Evolutionary conservation across 2,888 invertebrate species (phyloP).

Genomic region (Brachyptera risi): DNA sequence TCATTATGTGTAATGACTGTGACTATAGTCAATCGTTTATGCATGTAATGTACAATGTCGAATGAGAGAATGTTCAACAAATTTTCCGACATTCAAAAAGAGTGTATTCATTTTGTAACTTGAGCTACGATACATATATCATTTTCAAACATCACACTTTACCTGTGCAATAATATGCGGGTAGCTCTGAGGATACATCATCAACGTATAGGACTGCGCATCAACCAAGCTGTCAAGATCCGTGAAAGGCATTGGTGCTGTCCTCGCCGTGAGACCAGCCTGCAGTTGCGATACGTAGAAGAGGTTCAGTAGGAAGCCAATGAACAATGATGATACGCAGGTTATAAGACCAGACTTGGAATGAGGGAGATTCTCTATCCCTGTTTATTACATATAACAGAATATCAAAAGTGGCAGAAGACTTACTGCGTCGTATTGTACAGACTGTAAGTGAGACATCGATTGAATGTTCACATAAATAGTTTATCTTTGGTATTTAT

Average conservation of each 20-base stretch:
- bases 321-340: neutral
- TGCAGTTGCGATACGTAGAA: neutral
- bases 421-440: too few species aligned
- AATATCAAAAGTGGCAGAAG: too few species aligned
- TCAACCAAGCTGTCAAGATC: neutral
- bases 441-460: too few species aligned
- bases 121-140: neutral
- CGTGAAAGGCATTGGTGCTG: neutral
- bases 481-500: too few species aligned
- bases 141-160: neutral
- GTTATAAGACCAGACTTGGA: neutral
- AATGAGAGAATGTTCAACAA: too few species aligned
- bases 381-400: too few species aligned
- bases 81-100: neutral
- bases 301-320: neutral
- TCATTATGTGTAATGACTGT: neutral
- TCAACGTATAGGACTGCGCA: neutral
- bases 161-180: neutral
- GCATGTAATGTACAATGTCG: too few species aligned
- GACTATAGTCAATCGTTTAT: too few species aligned
- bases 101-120: neutral
- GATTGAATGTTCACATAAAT: too few species aligned
- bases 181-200: neutral
- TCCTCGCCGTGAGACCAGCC: neutral
- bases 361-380: too few species aligned